A percentile compares a stretch with the other conserved stretches of the same genome.
Conservation (phyloP, 2,888 invertebrate species). For the Eutolmus rufibarbis region DNA sequence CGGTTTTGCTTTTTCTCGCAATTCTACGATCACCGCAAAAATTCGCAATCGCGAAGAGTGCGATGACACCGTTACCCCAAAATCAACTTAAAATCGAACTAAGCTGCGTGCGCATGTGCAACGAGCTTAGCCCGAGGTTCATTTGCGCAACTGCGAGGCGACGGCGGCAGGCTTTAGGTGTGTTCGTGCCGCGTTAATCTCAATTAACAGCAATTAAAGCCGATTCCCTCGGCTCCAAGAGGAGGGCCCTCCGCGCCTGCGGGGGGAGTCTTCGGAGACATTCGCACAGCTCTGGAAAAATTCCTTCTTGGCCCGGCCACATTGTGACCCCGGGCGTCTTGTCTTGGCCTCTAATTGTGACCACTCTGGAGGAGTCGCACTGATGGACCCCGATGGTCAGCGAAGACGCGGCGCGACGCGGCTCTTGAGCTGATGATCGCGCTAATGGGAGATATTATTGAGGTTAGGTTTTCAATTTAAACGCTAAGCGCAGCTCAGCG, state of each 20-base stretch:
- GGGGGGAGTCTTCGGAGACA: not conserved
- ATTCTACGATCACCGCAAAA: constrained; percentile 11
- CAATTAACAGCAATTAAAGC: constrained; percentile 46
- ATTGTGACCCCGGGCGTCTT: constrained; percentile 28
- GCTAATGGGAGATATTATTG: constrained; percentile 28
- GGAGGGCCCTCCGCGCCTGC: not conserved
- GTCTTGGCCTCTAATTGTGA: constrained; percentile 31
- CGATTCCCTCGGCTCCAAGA: not conserved
- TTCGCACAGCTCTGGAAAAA: constrained; percentile 7
- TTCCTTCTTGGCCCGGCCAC: constrained; percentile 10
- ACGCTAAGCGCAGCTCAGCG: not conserved
- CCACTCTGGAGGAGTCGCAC: not conserved
- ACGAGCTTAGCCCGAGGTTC: not conserved
- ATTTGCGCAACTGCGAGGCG: not conserved
- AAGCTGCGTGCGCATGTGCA: not conserved
- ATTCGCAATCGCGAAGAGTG: not conserved
- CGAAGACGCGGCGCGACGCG: not conserved
- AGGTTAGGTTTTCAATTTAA: constrained; percentile 39
- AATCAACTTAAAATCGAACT: constrained; percentile 15
- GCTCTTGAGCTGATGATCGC: not conserved
- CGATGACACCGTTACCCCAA: constrained; percentile 5
- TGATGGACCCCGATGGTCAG: not conserved
- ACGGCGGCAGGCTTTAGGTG: not conserved
- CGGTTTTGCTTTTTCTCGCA: not conserved
- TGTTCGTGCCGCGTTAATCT: constrained; percentile 43